Base-by-base conservation (phyloP, 2,888 invertebrate species). In the Chloroclysta siterata region DNA sequence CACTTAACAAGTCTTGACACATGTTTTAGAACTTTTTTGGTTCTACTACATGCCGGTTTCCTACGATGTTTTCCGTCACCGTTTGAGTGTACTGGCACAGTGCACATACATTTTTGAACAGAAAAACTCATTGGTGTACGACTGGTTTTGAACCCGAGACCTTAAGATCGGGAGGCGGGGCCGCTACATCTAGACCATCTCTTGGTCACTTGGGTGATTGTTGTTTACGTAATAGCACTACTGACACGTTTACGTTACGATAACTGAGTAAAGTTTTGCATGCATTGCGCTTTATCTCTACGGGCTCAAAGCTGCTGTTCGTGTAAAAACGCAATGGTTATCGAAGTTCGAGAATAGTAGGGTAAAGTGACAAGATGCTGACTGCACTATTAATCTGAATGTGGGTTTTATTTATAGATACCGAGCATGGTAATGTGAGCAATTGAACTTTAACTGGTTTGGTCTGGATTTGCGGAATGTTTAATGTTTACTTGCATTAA, bases 311-410 rank as follows among this genome's bases (percentile, higher is more conserved):
- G 7, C 6, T 13, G n/a, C 36, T n/a, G 8, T 15, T 10, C 8
- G 1, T 22, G 55, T 14, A 46, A 61, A 50, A 50, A 33, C 51
- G 65, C 65, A 63, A 63, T 66, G 63, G 47, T 15, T 28, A n/a
- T 17, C 14, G 33, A 22, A 7, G 39, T n/a, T 5, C 10, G 39
- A 39, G 48, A 13, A 50, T 44, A 33, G 61, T 57, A 61, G 36
- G 64, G 63, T 71, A 63, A 69, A 66, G 70, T 71, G 73, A 70
- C 70, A 67, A 60, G 70, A 63, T 66, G 71, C 66, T 63, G 74
- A 68, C 70, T 71, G 68, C 60, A 63, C 73, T 74, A 76, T 77
- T 78, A 77, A 78, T 77, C 70, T 76, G 69, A 69, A 70, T 67
- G 69, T 66, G 64, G 70, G 54, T 58, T 72, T 71, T 68, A 72